A percentile compares a stretch with the other conserved stretches of the same genome.
Conservation (phyloP, 2,113 vertebrate genomes). For the Nerophis lumbriciformis region DNA sequence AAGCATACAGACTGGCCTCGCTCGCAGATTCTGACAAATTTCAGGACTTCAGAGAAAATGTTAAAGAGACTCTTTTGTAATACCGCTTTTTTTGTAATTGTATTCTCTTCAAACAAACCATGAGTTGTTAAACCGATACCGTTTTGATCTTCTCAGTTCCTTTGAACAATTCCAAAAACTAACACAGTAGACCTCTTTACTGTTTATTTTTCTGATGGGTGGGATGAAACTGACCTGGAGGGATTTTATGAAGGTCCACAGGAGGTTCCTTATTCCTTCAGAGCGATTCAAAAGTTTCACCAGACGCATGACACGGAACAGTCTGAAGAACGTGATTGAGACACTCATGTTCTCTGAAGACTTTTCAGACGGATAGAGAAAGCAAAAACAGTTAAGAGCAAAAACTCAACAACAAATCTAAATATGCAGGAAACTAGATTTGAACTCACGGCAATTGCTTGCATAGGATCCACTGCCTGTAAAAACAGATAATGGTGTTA, state of each 20-base stretch:
- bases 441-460: constrained; percentile 71
- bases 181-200: not conserved
- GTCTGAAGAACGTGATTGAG: constrained; percentile 95
- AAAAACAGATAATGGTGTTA: constrained; percentile 4
- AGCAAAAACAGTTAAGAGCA: not conserved
- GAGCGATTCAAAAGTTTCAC: constrained; percentile 92
- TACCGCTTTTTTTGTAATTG: too few species aligned
- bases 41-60: too few species aligned
- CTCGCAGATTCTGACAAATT: too few species aligned
- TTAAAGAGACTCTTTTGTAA: too few species aligned
- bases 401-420: not conserved
- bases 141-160: not conserved
- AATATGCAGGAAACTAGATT: not conserved
- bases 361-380: constrained; percentile 53
- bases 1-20: too few species aligned
- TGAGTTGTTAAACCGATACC: too few species aligned
- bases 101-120: too few species aligned
- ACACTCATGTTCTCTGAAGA: constrained; percentile 83
- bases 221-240: constrained; percentile 79
- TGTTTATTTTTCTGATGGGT: not conserved
- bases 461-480: constrained; percentile 73
- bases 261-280: constrained; percentile 90
- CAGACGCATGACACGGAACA: constrained; percentile 94
- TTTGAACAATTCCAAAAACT: not conserved
- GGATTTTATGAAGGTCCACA: constrained; percentile 99